Percentiles rank a stretch among this genome's conserved stretches.
These are phyloP conservation scores for Varecia variegata DNA, from an alignment of 2,797 vertebrate genomes.

Conservation along the genomic window DNA sequence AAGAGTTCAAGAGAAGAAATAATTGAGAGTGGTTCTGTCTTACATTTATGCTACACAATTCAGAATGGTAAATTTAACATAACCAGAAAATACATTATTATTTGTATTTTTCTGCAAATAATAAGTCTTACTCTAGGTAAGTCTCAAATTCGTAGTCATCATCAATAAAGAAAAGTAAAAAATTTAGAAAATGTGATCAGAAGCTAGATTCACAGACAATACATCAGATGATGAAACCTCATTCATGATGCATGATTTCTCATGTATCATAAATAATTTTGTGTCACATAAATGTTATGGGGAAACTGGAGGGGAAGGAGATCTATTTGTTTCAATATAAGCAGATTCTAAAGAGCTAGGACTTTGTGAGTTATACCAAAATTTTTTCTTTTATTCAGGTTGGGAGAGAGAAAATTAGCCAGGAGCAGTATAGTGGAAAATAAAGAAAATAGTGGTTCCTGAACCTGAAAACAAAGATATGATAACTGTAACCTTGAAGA, in stretches of 20 bases:
- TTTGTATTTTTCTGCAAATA: neutral
- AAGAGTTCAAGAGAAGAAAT: neutral
- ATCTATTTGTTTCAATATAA: neutral
- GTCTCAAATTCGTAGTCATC: neutral
- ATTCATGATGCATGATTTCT: neutral
- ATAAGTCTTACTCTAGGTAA: neutral
- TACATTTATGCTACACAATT: neutral
- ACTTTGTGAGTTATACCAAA: neutral
- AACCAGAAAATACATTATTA: neutral
- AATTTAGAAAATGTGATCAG: neutral
- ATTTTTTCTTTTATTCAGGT: neutral
- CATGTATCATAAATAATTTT: neutral
- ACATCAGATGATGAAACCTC: neutral
- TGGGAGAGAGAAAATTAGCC: neutral
- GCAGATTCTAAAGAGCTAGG: neutral
- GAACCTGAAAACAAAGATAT: neutral
- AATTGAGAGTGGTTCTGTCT: neutral
- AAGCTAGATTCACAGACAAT: neutral
- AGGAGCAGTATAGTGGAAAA: neutral
- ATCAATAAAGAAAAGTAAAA: neutral
- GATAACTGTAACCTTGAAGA: neutral
- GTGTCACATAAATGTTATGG: neutral
- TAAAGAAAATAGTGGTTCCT: neutral
- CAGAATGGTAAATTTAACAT: neutral
- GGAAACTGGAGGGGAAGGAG: neutral